phyloP scores from a whole-genome alignment of 2,888 invertebrate genomes.

The Andrena chrysosceles region DNA sequence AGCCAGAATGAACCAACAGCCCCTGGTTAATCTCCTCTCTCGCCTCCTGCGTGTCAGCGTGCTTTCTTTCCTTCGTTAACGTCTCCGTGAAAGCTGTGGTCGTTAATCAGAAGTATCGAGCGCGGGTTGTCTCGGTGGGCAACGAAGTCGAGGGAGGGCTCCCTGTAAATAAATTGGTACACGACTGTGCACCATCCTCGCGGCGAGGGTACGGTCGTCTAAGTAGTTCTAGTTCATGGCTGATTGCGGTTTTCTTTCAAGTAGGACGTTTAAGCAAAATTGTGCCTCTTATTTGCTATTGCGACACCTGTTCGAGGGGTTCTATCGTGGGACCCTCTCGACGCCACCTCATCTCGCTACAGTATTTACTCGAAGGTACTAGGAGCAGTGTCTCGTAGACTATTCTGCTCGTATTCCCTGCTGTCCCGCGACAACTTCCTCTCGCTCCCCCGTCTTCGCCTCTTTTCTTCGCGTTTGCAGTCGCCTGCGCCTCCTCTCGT shows the following conservation, averaged over 20 bases:
- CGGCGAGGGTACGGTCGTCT: too few relatives aligned
- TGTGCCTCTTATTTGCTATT: neutral
- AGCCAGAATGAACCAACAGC: neutral
- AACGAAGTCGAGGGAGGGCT: too few relatives aligned
- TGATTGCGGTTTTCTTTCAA: neutral
- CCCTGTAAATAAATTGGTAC: too few relatives aligned
- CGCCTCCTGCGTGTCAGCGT: conserved; percentile 1
- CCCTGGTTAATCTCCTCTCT: conserved; percentile 6
- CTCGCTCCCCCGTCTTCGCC: neutral
- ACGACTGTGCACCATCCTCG: too few relatives aligned
- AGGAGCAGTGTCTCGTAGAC: neutral
- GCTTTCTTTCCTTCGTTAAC: neutral
- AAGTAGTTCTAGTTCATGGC: too few relatives aligned
- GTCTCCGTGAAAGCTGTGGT: neutral
- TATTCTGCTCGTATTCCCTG: neutral
- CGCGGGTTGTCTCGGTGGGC: too few relatives aligned
- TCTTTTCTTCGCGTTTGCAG: conserved; percentile 13
- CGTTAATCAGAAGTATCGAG: conserved; percentile 19
- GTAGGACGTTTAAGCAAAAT: neutral
- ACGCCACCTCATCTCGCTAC: neutral
- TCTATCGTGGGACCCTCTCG: neutral
- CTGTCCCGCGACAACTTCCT: conserved; percentile 2
- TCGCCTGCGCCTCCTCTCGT: conserved; percentile 44
- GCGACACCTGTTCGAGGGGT: neutral
- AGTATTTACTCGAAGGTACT: neutral